Percentiles rank a stretch among this genome's conserved stretches.
Evolutionary conservation across 1,140 invertebrate genomes (phyloP).

Genomic region (Zaprionus capensis): DNA sequence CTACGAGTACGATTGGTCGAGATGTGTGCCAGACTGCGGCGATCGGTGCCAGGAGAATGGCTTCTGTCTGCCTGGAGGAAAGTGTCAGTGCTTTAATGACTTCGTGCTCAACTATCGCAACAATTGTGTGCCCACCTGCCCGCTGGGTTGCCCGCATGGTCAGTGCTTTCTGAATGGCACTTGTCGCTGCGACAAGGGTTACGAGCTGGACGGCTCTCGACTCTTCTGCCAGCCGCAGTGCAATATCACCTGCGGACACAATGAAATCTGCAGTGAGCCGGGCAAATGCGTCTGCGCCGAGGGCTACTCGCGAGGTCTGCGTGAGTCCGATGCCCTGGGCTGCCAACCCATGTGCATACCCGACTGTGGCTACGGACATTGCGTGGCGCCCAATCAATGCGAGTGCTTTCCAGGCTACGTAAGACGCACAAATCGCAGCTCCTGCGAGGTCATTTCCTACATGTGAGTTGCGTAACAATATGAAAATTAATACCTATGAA

Average conservation of each 20-base stretch:
- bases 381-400: slow-evolving; percentile 86
- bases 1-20: slow-evolving; percentile 85
- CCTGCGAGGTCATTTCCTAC: slow-evolving; percentile 69
- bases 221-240: slow-evolving; percentile 85
- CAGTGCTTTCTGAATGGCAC: slow-evolving; percentile 78
- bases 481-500: no score
- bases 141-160: slow-evolving; percentile 84
- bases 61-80: slow-evolving; percentile 86
- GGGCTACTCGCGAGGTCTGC: slow-evolving; percentile 85
- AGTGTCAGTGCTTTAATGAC: slow-evolving; percentile 87
- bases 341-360: slow-evolving; percentile 80
- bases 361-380: slow-evolving; percentile 86
- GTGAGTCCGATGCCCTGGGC: slow-evolving; percentile 64
- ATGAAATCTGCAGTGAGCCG: slow-evolving; percentile 86
- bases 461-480: slow-evolving; percentile 45
- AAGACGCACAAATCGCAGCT: slow-evolving; percentile 60
- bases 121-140: slow-evolving; percentile 77
- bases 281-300: slow-evolving; percentile 87
- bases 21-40: slow-evolving; percentile 87
- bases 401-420: slow-evolving; percentile 85
- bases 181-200: slow-evolving; percentile 88
- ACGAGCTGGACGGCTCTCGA: slow-evolving; percentile 85
- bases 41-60: slow-evolving; percentile 86
- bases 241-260: slow-evolving; percentile 73
- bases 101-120: slow-evolving; percentile 85